Evolutionary conservation across 2,113 vertebrate species (phyloP).

Genomic region (Calidris pygmaea): DNA sequence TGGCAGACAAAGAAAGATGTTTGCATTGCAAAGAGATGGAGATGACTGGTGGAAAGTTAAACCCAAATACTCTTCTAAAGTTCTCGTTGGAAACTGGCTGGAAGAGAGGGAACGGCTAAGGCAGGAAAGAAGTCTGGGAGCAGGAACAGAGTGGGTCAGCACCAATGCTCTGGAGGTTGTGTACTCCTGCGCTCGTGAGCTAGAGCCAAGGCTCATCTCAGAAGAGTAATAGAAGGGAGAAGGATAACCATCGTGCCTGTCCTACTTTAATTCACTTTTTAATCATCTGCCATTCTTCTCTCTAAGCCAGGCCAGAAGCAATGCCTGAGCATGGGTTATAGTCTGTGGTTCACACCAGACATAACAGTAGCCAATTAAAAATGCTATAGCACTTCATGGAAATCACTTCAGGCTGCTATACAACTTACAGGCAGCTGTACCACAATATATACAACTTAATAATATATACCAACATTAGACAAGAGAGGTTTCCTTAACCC

Average conservation of each 20-base stretch:
- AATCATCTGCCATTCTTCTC: neutral
- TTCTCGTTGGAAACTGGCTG: constrained; percentile 81
- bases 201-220: neutral
- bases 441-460: neutral
- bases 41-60: constrained; percentile 73
- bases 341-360: neutral
- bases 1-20: neutral
- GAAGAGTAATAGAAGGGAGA: neutral
- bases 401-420: neutral
- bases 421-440: neutral
- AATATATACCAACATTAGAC: neutral
- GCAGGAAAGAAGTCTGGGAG: neutral
- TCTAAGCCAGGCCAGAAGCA: neutral
- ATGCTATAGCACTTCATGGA: neutral
- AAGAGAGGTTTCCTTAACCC: neutral
- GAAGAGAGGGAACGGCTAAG: constrained; percentile 81
- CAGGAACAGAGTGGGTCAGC: neutral
- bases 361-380: neutral
- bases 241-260: neutral
- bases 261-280: neutral
- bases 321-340: neutral
- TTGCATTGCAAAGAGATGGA: neutral
- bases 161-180: neutral
- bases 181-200: neutral
- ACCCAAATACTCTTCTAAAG: constrained; percentile 72